phyloP scores from a whole-genome alignment of 2,797 vertebrate genomes.

The Rhinogobio ventralis region DNA sequence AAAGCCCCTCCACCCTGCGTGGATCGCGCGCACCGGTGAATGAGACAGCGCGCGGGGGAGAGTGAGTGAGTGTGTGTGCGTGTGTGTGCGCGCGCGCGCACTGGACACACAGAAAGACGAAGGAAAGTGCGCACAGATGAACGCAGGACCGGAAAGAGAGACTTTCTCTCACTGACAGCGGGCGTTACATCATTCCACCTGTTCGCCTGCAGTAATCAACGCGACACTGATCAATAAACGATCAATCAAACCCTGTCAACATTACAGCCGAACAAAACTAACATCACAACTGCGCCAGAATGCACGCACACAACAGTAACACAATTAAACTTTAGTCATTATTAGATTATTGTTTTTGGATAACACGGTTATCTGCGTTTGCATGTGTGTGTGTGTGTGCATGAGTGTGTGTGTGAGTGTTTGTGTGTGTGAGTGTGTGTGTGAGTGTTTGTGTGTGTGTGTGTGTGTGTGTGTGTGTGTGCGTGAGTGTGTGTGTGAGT shows the following conservation, averaged over 20 bases:
- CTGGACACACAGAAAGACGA: conserved; percentile 65
- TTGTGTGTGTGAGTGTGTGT: too few relatives aligned
- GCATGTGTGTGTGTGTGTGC: too few relatives aligned
- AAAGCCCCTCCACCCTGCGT: conserved; percentile 82
- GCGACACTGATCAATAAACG: neutral
- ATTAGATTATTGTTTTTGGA: neutral
- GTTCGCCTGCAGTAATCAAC: neutral
- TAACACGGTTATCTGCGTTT: neutral
- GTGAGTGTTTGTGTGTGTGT: accelerated
- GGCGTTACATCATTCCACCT: conserved; percentile 27
- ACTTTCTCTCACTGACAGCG: conserved; percentile 51
- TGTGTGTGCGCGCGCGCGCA: conserved; percentile 48
- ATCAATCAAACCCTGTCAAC: too few relatives aligned
- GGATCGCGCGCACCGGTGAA: conserved; percentile 78
- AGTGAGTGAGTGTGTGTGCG: conserved; percentile 64
- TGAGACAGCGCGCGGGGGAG: conserved; percentile 78
- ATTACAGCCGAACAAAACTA: neutral
- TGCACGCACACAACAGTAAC: neutral
- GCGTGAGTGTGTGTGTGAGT: too few relatives aligned
- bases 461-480: too few relatives aligned
- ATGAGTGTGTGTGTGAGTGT: too few relatives aligned
- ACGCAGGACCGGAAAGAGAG: conserved; percentile 81
- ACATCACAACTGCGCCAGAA: too few relatives aligned
- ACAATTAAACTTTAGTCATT: neutral
- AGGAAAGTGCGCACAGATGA: conserved; percentile 78